Conservation (phyloP, 2,113 vertebrate species). For the Gobio gobio region DNA sequence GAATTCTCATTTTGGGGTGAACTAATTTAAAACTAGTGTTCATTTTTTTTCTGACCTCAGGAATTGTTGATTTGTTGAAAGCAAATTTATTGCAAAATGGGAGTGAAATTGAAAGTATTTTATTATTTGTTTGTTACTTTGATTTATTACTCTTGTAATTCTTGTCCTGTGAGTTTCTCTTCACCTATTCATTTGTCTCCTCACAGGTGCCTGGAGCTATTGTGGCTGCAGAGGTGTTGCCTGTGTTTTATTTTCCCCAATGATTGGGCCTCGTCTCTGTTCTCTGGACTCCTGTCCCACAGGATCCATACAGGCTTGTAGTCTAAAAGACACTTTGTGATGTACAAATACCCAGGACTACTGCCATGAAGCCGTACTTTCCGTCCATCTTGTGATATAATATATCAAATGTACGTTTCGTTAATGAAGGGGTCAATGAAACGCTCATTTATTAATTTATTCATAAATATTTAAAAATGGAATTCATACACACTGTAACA, state of each 20-base stretch:
- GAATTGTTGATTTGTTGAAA: neutral
- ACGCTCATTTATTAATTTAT: neutral
- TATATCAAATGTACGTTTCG: slow-evolving; percentile 1
- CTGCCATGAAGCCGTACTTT: neutral
- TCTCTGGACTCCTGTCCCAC: neutral
- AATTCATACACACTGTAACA: too few relatives aligned
- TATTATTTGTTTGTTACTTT: slow-evolving; percentile 4
- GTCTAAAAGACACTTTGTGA: neutral
- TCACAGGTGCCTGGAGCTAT: neutral
- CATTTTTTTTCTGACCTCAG: neutral
- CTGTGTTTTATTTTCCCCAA: neutral
- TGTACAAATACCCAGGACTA: neutral
- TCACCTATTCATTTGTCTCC: slow-evolving; percentile 3
- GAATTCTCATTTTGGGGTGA: neutral
- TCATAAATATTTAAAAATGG: neutral
- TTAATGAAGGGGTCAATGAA: neutral
- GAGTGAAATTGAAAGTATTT: neutral
- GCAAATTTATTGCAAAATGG: neutral
- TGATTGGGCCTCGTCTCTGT: slow-evolving; percentile 15
- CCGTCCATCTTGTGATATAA: neutral
- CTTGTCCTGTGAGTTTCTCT: neutral
- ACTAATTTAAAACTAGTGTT: neutral
- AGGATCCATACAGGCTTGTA: neutral
- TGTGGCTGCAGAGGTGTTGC: neutral
- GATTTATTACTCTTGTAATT: neutral